Conservation (phyloP, 35 echinoderm and acorn worm genomes). For the Ophioderma brevispina region DNA sequence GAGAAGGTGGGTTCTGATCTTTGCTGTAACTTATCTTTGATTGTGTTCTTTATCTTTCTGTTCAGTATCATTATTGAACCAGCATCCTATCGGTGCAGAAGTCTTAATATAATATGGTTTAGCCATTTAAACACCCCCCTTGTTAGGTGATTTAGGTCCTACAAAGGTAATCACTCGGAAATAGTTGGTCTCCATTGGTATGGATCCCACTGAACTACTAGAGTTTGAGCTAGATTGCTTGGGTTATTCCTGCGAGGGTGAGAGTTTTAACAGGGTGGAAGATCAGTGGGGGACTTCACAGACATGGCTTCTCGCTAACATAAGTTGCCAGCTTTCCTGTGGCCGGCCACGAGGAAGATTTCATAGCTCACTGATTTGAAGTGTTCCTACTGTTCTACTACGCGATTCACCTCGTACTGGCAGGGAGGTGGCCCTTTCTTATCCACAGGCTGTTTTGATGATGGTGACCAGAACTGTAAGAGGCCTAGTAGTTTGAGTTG, state of each 20-base stretch:
- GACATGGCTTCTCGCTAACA: slow-evolving; percentile 53
- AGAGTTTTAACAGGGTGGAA: slow-evolving; percentile 61
- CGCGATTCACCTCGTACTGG: slow-evolving; percentile 56
- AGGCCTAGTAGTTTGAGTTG: not conserved
- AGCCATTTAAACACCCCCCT: not conserved
- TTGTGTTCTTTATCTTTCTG: not conserved
- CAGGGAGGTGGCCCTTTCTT: slow-evolving; percentile 52
- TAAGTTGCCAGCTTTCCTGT: slow-evolving; percentile 26
- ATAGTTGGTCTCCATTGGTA: not conserved
- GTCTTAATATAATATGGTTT: not conserved
- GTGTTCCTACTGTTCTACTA: slow-evolving; percentile 43
- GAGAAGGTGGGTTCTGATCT: slow-evolving; percentile 24
- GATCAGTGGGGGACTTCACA: slow-evolving; percentile 38
- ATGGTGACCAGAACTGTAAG: not conserved
- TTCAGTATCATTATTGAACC: not conserved
- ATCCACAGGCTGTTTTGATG: not conserved
- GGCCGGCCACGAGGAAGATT: slow-evolving; percentile 61
- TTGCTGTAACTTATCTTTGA: not conserved
- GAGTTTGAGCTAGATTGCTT: not conserved
- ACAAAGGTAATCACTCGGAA: too few species aligned
- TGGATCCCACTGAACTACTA: not conserved
- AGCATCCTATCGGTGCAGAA: not conserved
- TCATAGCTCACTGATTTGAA: slow-evolving; percentile 57
- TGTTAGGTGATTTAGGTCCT: not conserved
- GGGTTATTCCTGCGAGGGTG: slow-evolving; percentile 51